phyloP scores from a whole-genome alignment of 23 tunicate species.

The Clavelina lepadiformis region DNA sequence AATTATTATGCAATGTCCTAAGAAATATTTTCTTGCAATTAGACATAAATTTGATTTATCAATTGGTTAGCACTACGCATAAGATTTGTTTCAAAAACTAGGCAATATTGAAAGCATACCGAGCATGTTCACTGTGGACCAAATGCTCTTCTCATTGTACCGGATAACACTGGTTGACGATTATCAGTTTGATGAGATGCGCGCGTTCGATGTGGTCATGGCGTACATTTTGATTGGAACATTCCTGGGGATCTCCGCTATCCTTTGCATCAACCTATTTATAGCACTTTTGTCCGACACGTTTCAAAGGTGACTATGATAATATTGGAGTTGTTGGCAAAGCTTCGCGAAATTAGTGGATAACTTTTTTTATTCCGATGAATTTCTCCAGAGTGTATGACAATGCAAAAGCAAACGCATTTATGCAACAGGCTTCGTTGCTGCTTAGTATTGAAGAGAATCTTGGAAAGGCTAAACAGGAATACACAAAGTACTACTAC shows the following conservation, averaged over 20 bases:
- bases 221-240: constrained; percentile 64
- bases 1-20: too few species aligned
- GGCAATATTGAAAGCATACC: constrained; percentile 33
- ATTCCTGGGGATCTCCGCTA: constrained; percentile 56
- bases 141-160: constrained; percentile 59
- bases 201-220: constrained; percentile 58
- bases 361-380: neutral
- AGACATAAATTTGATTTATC: too few species aligned
- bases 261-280: constrained; percentile 67
- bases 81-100: too few species aligned
- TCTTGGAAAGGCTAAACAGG: constrained; percentile 3
- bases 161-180: constrained; percentile 87
- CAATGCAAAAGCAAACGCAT: constrained; percentile 81
- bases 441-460: constrained; percentile 46
- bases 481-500: too few species aligned
- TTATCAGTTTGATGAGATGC: constrained; percentile 71
- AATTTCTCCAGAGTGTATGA: constrained; percentile 56
- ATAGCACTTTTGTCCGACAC: constrained; percentile 89
- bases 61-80: too few species aligned
- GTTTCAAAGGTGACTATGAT: constrained; percentile 54
- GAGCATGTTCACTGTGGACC: constrained; percentile 62
- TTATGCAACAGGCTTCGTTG: constrained; percentile 81
- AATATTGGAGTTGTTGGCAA: neutral
- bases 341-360: neutral
- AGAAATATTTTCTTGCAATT: too few species aligned